Percentiles rank a stretch among this genome's conserved stretches.
These are phyloP conservation scores for Cryptoprocta ferox DNA, from an alignment of 2,797 vertebrate species.

Conservation along the genomic window DNA sequence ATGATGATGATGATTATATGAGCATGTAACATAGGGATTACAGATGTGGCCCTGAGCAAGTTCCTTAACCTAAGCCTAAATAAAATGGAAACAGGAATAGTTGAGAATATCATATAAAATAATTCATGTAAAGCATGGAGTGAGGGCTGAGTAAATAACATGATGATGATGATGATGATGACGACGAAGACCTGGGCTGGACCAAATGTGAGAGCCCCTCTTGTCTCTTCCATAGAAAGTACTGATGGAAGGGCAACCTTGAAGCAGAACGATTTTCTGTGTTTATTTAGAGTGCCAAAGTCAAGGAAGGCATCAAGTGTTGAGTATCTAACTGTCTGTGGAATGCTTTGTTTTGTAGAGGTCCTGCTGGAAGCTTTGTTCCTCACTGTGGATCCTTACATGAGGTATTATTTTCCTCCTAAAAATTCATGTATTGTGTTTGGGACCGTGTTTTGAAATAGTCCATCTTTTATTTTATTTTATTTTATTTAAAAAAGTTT, in stretches of 20 bases:
- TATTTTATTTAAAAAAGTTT: too few species aligned
- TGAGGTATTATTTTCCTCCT: slow-evolving; percentile 89
- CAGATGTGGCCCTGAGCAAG: neutral
- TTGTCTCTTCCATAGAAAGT: neutral
- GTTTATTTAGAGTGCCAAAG: neutral
- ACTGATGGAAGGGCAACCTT: neutral
- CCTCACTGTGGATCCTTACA: slow-evolving; percentile 95
- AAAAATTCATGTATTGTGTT: neutral
- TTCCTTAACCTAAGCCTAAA: neutral
- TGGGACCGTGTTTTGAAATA: neutral
- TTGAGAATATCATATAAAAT: neutral
- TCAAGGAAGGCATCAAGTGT: neutral
- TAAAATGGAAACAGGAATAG: neutral
- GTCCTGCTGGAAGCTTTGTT: slow-evolving; percentile 93
- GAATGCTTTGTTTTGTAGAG: slow-evolving; percentile 88
- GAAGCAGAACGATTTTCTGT: neutral
- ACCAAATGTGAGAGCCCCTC: neutral
- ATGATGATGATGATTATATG: fast-evolving
- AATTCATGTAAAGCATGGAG: neutral
- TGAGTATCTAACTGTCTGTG: neutral
- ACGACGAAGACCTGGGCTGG: too few species aligned
- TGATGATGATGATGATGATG: neutral
- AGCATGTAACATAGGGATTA: neutral
- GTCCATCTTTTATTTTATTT: neutral
- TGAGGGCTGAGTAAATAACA: neutral